A percentile compares a stretch with the other conserved stretches of the same genome.
phyloP scores from a whole-genome alignment of 2,113 vertebrate species.

The Paratilapia polleni region DNA sequence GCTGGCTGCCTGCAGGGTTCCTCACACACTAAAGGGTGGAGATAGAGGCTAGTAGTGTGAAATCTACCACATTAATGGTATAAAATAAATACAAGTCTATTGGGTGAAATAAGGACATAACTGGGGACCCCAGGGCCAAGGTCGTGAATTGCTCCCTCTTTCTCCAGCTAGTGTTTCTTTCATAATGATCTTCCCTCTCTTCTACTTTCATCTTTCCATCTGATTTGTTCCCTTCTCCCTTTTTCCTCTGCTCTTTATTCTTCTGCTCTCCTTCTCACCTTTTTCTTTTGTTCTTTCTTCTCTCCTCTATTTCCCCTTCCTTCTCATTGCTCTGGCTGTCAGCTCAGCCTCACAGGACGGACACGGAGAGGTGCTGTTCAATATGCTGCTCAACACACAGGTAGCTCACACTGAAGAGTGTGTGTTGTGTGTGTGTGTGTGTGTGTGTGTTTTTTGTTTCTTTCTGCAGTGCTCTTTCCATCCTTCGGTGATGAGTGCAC shows the following conservation, averaged over 20 bases:
- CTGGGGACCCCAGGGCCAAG: slow-evolving; percentile 42
- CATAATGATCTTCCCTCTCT: slow-evolving; percentile 24
- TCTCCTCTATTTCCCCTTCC: slow-evolving; percentile 25
- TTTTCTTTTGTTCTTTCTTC: slow-evolving; percentile 39
- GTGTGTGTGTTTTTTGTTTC: slow-evolving; percentile 14
- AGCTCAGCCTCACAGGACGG: slow-evolving; percentile 63
- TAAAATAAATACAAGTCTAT: slow-evolving; percentile 67
- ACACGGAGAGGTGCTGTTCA: slow-evolving; percentile 49
- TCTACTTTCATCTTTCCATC: slow-evolving; percentile 32
- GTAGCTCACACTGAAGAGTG: slow-evolving; percentile 54
- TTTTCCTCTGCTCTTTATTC: slow-evolving; percentile 23
- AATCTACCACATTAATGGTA: slow-evolving; percentile 65
- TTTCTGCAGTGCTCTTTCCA: slow-evolving; percentile 50
- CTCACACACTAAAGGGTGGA: slow-evolving; percentile 27
- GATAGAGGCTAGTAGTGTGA: slow-evolving; percentile 60
- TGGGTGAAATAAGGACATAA: slow-evolving; percentile 62
- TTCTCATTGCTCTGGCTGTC: slow-evolving; percentile 51
- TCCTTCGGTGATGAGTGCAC: slow-evolving; percentile 60
- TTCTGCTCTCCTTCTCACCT: slow-evolving; percentile 22
- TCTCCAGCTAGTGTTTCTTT: slow-evolving; percentile 4
- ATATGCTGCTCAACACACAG: slow-evolving; percentile 70
- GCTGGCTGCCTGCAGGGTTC: slow-evolving; percentile 42
- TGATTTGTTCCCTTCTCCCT: slow-evolving; percentile 18
- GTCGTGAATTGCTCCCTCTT: slow-evolving; percentile 51
- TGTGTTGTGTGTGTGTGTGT: slow-evolving; percentile 40